Evolutionary conservation across 2,797 vertebrate genomes (phyloP).

Genomic region (Miichthys miiuy): DNA sequence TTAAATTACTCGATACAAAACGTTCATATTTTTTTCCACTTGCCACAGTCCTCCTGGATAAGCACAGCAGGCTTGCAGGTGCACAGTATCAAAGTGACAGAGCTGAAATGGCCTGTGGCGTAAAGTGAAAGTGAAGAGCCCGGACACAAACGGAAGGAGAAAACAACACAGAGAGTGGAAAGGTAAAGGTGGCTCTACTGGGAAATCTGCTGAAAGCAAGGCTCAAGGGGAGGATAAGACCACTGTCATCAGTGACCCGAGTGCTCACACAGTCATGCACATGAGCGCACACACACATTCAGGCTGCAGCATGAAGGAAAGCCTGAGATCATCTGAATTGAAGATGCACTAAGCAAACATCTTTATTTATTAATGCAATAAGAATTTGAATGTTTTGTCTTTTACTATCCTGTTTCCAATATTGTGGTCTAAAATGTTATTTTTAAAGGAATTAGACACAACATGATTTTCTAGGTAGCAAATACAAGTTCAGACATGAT

Average conservation of each 20-base stretch:
- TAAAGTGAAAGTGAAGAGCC: conserved; percentile 49
- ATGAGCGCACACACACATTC: conserved; percentile 26
- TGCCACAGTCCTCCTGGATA: conserved; percentile 11
- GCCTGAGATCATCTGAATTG: neutral
- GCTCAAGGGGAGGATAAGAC: conserved; percentile 50
- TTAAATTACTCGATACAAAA: neutral
- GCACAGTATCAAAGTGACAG: conserved; percentile 48
- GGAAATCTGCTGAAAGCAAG: conserved; percentile 71
- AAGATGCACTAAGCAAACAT: conserved; percentile 3
- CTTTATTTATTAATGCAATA: neutral
- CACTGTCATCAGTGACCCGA: conserved; percentile 50
- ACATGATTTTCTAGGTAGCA: neutral
- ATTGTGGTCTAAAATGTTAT: neutral
- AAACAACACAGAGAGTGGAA: conserved; percentile 41
- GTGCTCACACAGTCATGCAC: conserved; percentile 39
- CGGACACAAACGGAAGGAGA: conserved; percentile 56
- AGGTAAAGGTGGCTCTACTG: conserved; percentile 55
- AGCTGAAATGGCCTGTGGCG: conserved; percentile 51
- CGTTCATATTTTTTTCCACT: conserved; percentile 10
- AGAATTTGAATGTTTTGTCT: neutral
- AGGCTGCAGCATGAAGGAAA: conserved; percentile 17
- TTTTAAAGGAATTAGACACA: neutral
- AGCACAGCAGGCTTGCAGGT: conserved; percentile 27
- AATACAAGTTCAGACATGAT: neutral
- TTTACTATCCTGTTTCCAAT: neutral